Conservation (phyloP, 2,888 invertebrate species). For the Bombyx huttoni region DNA sequence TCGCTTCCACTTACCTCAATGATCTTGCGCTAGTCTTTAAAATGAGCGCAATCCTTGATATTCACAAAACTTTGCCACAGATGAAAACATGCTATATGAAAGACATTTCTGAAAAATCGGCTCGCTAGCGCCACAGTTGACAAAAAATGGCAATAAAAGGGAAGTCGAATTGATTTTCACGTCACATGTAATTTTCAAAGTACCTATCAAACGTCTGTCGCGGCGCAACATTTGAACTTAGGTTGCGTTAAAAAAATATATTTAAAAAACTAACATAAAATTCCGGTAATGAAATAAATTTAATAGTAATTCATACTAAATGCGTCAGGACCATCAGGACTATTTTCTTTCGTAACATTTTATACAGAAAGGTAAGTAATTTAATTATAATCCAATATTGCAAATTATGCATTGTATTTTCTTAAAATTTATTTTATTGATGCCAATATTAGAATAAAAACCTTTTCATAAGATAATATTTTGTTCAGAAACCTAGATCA, state of each 20-base stretch:
- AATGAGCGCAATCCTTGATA: no score
- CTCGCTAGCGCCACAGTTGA: no score
- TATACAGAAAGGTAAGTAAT: slow-evolving; percentile 2
- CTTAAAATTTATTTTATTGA: neutral
- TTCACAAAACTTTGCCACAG: no score
- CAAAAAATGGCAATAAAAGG: no score
- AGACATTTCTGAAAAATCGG: no score
- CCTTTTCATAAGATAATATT: no score
- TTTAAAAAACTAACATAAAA: slow-evolving; percentile 16
- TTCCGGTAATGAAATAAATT: slow-evolving; percentile 11
- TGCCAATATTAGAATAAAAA: no score
- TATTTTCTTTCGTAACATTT: neutral
- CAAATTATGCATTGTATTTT: neutral
- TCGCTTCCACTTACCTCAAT: no score
- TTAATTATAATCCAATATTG: neutral
- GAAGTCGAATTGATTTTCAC: slow-evolving; percentile 1
- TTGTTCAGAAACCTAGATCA: no score
- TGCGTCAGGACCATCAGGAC: neutral
- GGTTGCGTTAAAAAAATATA: slow-evolving; percentile 21
- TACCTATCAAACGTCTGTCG: slow-evolving; percentile 32
- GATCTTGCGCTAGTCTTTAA: no score
- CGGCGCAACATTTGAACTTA: slow-evolving; percentile 65
- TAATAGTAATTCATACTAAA: neutral
- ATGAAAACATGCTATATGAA: no score
- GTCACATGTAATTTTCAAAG: slow-evolving; percentile 17